Percentiles rank a stretch among this genome's conserved stretches.
Evolutionary conservation across 2,113 vertebrate species (phyloP).

Genomic region (Sinosuthora webbiana): DNA sequence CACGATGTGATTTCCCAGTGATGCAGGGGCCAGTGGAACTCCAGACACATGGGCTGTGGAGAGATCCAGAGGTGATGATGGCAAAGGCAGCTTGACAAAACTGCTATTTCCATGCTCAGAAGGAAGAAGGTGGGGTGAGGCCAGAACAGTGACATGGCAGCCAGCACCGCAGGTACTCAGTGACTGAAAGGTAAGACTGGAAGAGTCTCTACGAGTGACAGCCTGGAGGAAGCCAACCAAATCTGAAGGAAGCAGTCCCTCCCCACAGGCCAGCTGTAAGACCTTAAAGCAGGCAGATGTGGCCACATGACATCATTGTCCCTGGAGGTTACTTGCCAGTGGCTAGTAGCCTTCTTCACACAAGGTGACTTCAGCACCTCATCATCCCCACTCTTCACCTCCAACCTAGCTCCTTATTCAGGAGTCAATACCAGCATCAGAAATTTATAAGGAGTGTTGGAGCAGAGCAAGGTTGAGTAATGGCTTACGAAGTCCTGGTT

Average conservation of each 20-base stretch:
- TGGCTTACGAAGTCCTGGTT: not conserved
- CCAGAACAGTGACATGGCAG: not conserved
- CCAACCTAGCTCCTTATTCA: not conserved
- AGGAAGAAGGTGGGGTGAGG: not conserved
- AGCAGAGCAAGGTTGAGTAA: not conserved
- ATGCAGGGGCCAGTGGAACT: not conserved
- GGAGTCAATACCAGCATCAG: not conserved
- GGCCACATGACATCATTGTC: not conserved
- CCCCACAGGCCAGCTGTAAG: not conserved
- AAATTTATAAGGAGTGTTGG: not conserved
- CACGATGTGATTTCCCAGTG: fast-evolving
- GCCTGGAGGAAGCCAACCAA: not conserved
- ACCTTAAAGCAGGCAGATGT: not conserved
- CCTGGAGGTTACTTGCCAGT: not conserved
- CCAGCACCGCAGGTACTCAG: not conserved
- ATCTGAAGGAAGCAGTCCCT: not conserved
- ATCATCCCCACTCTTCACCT: not conserved
- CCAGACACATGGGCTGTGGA: not conserved
- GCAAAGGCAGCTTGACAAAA: not conserved
- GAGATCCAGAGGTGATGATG: not conserved
- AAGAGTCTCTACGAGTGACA: not conserved
- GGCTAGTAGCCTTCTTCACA: not conserved
- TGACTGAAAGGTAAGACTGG: not conserved
- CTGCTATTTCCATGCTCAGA: not conserved
- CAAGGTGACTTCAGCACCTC: not conserved